Percentiles rank a stretch among this genome's conserved stretches.
phyloP scores from a whole-genome alignment of 1,140 invertebrate species.

The Pseudomyrmex sp. region DNA sequence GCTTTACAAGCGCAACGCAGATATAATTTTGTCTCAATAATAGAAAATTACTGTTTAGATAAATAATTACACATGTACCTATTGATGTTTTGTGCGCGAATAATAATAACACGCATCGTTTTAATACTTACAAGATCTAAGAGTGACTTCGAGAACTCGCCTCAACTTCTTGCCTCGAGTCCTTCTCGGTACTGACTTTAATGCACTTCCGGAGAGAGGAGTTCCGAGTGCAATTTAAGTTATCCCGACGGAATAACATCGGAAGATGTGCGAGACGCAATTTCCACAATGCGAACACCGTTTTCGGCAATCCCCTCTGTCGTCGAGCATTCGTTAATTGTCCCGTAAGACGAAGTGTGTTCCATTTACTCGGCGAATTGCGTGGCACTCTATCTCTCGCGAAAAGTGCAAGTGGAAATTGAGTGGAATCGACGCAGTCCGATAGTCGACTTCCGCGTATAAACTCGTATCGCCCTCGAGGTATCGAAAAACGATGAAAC shows the following conservation, averaged over 20 bases:
- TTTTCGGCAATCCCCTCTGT: constrained; percentile 48
- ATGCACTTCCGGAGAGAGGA: constrained; percentile 61
- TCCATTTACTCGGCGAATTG: constrained; percentile 58
- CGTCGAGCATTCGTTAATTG: constrained; percentile 67
- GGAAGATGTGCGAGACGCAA: constrained; percentile 32
- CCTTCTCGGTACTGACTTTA: constrained; percentile 61
- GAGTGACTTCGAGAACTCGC: constrained; percentile 27
- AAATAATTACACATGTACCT: no score
- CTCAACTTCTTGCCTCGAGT: constrained; percentile 29
- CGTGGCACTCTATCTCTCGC: background rate
- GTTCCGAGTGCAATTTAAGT: constrained; percentile 71
- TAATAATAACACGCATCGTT: background rate
- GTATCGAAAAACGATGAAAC: constrained; percentile 56
- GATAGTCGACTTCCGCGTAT: constrained; percentile 29
- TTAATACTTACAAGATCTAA: constrained; percentile 10
- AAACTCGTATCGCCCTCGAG: constrained; percentile 3
- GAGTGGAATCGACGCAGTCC: constrained; percentile 19
- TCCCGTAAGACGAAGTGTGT: constrained; percentile 63
- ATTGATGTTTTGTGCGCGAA: background rate
- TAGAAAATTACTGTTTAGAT: no score
- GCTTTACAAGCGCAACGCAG: background rate
- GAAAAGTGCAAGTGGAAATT: constrained; percentile 26
- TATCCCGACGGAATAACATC: constrained; percentile 63
- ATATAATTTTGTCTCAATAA: no score
- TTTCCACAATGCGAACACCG: constrained; percentile 42